Conservation (phyloP, 2,797 vertebrate species). For the Schizopygopsis malacanthus region DNA sequence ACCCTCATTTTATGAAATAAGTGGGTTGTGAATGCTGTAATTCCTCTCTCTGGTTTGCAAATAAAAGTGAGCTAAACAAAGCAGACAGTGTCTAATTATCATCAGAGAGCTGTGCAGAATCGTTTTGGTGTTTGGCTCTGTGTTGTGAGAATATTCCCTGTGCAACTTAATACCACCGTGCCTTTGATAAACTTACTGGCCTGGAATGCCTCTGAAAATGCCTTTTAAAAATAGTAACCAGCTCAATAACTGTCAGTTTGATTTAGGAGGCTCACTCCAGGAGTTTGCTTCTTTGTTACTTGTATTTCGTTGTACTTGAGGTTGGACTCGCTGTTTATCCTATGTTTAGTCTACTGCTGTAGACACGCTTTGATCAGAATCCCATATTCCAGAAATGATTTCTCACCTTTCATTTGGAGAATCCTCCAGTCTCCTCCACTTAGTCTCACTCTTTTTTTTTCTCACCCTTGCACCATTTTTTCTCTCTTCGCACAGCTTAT, state of each 20-base stretch:
- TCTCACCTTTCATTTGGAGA: constrained; percentile 9
- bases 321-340: constrained; percentile 20
- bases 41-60: neutral
- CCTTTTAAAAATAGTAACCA: constrained; percentile 45
- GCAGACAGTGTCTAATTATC: neutral
- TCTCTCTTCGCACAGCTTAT: neutral
- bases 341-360: constrained; percentile 30
- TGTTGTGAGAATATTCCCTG: constrained; percentile 13
- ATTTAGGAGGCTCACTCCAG: constrained; percentile 33
- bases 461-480: neutral
- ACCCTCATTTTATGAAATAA: neutral
- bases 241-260: constrained; percentile 50
- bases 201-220: constrained; percentile 39
- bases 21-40: neutral
- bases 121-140: neutral
- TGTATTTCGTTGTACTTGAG: constrained; percentile 22
- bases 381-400: neutral
- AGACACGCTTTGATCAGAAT: constrained; percentile 29
- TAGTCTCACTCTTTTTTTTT: neutral
- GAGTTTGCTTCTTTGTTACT: constrained; percentile 17
- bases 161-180: constrained; percentile 17
- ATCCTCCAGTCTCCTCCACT: constrained; percentile 11
- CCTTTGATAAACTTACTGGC: constrained; percentile 51
- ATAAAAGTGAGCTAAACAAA: neutral
- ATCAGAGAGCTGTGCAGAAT: neutral